Base-by-base conservation (phyloP, 2,797 vertebrate genomes). In the Odontamblyopus lacepedii region DNA sequence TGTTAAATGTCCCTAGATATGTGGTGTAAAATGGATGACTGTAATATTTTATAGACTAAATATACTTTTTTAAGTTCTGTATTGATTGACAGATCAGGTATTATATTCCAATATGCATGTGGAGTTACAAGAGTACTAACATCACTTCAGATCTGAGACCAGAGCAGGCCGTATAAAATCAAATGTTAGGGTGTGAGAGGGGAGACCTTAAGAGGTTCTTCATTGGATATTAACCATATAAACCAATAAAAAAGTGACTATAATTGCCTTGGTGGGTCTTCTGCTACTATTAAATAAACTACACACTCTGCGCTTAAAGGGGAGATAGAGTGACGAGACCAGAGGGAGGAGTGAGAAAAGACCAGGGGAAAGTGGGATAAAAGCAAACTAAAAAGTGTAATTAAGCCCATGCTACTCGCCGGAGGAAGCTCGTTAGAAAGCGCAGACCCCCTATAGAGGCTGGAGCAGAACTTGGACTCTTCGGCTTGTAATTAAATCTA, bases 401-500 rank as follows among this genome's bases (percentile, higher is more conserved):
- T 94, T 94, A 95, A 94, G 90, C 89, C 91, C 84, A 85, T 88
- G 85, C 83, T 83, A 89, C 89, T 92, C 93, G 90, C 89, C 78
- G 87, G 92, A 88, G 92, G 89, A 87, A 78, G 91, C 92, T 93
- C 91, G 91, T 94, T 94, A 93, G 89, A 76, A 90, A 89, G 85
- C 65, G 69, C 76, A 85, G 92, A 90, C 92, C 91, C 91, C 92
- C 92, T 90, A 91, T 90, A 66, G 80, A 90, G 91, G 87, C 84
- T 81, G 92, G 88, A 89, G 79, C 89, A 93, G 92, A 92, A 92
- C 91, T 93, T 90, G 85, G 92, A 93, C 90, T 92, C 92, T 91
- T 91, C 91, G 74, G 82, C 90, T 87, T 91, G 91, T 95, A 94
- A 95, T 95, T 94, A 94, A 94, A 94, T 94, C 92, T 93, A 93